Evolutionary conservation across 2,888 invertebrate species (phyloP).

Genomic region (Polyommatus iphigenia): DNA sequence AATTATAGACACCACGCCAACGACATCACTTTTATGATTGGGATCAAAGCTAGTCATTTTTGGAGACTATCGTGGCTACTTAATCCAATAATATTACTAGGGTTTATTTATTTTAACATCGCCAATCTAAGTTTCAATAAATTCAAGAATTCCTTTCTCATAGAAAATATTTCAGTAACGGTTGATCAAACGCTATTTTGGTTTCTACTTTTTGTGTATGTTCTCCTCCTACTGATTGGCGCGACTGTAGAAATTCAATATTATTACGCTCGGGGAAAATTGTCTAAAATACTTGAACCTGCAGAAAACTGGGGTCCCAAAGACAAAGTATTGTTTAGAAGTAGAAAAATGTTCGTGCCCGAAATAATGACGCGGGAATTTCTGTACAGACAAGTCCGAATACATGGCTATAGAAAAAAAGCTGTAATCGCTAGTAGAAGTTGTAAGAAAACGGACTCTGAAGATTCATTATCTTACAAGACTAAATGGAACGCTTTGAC

Average conservation of each 20-base stretch:
- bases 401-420: slow-evolving; percentile 57
- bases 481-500: slow-evolving; percentile 56
- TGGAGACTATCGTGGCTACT: slow-evolving; percentile 63
- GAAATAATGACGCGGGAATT: slow-evolving; percentile 77
- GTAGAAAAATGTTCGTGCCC: slow-evolving; percentile 72
- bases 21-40: slow-evolving; percentile 73
- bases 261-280: slow-evolving; percentile 43
- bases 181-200: slow-evolving; percentile 52
- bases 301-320: slow-evolving; percentile 63
- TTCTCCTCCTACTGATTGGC: slow-evolving; percentile 50
- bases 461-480: slow-evolving; percentile 43
- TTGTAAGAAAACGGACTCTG: slow-evolving; percentile 31
- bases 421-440: slow-evolving; percentile 34
- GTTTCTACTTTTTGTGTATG: slow-evolving; percentile 51
- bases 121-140: slow-evolving; percentile 37
- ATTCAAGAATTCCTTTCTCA: slow-evolving; percentile 48
- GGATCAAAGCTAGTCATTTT: slow-evolving; percentile 64
- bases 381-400: slow-evolving; percentile 69
- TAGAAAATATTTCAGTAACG: slow-evolving; percentile 44
- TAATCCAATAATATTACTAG: slow-evolving; percentile 55
- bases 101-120: slow-evolving; percentile 48
- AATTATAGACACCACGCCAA: slow-evolving; percentile 62
- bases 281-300: slow-evolving; percentile 50
- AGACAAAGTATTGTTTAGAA: slow-evolving; percentile 60
- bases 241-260: slow-evolving; percentile 49